phyloP scores from a whole-genome alignment of 2,113 vertebrate genomes.

The Noctilio leporinus region DNA sequence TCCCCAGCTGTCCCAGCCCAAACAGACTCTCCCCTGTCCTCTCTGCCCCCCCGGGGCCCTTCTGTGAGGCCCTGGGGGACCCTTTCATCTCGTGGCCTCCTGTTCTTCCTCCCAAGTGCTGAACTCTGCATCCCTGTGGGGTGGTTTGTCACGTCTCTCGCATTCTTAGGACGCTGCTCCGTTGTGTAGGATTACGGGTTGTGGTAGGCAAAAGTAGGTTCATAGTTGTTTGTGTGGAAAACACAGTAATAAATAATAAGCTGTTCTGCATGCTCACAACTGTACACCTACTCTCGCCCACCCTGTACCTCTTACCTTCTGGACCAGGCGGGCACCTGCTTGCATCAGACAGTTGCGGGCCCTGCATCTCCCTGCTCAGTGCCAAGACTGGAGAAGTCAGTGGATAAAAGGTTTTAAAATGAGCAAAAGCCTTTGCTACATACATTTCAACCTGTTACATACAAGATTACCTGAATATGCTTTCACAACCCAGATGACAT shows the following conservation, averaged over 20 bases:
- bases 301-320: not conserved
- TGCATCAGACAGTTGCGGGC: not conserved
- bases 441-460: too few species aligned
- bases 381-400: accelerated
- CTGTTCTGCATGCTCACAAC: too few species aligned
- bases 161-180: not conserved
- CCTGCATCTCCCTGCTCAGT: not conserved
- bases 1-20: not conserved
- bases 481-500: not conserved
- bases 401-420: too few species aligned
- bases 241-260: too few species aligned
- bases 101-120: not conserved
- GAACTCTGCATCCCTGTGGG: not conserved
- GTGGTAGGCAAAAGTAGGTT: too few species aligned
- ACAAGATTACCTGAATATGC: not conserved
- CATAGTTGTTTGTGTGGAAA: too few species aligned
- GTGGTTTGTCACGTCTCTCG: accelerated
- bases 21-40: too few species aligned
- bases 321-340: accelerated
- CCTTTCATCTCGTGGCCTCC: not conserved
- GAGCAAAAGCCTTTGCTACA: not conserved
- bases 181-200: too few species aligned
- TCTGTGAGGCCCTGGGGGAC: too few species aligned
- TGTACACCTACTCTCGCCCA: not conserved
- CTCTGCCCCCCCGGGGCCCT: not conserved